Conservation (phyloP, 2,888 invertebrate genomes). For the Tenthredo scrophulariae region DNA sequence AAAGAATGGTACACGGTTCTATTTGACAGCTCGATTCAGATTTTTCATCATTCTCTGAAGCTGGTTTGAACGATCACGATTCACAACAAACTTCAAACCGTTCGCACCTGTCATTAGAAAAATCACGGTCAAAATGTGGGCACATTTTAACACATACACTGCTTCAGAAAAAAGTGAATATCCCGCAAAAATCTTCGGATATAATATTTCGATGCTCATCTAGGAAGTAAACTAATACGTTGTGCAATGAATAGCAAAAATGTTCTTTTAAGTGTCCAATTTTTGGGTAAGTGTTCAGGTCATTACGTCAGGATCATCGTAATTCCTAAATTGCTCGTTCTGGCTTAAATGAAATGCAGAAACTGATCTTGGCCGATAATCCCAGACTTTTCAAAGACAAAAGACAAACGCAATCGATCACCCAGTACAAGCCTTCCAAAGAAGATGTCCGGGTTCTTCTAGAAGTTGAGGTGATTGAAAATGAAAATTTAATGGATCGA, state of each 20-base stretch:
- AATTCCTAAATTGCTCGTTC: background rate
- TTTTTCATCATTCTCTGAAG: background rate
- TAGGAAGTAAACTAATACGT: background rate
- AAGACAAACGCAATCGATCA: background rate
- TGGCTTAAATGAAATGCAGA: constrained; percentile 3
- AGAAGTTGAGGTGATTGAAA: constrained; percentile 54
- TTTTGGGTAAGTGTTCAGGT: background rate
- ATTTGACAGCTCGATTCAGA: constrained; percentile 16
- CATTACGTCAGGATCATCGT: background rate
- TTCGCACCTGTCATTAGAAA: background rate
- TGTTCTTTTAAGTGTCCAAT: background rate
- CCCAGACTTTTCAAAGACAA: background rate
- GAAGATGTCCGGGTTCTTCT: constrained; percentile 50
- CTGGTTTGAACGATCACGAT: background rate
- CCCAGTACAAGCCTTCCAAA: background rate
- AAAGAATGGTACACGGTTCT: background rate
- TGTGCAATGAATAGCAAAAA: background rate
- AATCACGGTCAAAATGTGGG: background rate
- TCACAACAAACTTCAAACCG: constrained; percentile 18
- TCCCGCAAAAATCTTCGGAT: background rate
- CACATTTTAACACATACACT: background rate
- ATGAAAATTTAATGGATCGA: background rate
- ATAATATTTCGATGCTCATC: background rate
- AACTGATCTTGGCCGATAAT: background rate
- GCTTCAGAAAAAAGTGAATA: constrained; percentile 2